Base-by-base conservation (phyloP, 1,140 invertebrate species). In the Megathymus violae region DNA sequence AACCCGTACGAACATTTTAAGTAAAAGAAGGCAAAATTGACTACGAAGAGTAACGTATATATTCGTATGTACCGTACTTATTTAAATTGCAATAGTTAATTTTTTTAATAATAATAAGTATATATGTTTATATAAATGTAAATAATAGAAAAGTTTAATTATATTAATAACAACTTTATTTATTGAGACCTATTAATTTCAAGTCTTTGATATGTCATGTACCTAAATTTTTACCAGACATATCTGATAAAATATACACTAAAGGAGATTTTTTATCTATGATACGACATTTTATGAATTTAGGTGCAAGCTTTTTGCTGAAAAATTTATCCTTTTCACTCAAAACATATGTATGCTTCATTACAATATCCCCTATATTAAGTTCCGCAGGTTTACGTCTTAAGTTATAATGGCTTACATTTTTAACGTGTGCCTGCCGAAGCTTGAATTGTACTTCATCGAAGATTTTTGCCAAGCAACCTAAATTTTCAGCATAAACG, bases 201-300 rank as follows among this genome's bases (percentile, higher is more conserved):
- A 67, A 15, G 11, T 67, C 65, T 13, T 67, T 67, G n/a, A 67
- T 54, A 43, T 67, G 59, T 51, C 51, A 67, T 13, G 44, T 22
- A 4, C 59, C 65, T 38, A 62, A 15, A 25, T 51, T 41, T 9
- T 58, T 50, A 1, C 66, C 66, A 3, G 27, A 38, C 61, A 69
- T 64, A 44, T 69, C 67, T 0, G 27, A 19, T 14, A 69, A 10
- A 1, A 19, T 36, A 38, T 69, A 64, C 6, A 64, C 62, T 13
- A 69, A n/a, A 11, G 47, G n/a, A 43, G 62, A 69, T 7, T 22
- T 43, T 22, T 69, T 69, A 13, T 13, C 17, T 11, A 48, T 13
- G 4, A 69, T 10, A 3, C 36, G 17, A 44, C 54, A 54, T 50
- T 60, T 64, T 13, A 61, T 47, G 50, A 48, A 64, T 40, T 69